These are phyloP conservation scores for Halocynthia aurantium DNA, from an alignment of 23 tunicate genomes.

Conservation along the genomic window DNA sequence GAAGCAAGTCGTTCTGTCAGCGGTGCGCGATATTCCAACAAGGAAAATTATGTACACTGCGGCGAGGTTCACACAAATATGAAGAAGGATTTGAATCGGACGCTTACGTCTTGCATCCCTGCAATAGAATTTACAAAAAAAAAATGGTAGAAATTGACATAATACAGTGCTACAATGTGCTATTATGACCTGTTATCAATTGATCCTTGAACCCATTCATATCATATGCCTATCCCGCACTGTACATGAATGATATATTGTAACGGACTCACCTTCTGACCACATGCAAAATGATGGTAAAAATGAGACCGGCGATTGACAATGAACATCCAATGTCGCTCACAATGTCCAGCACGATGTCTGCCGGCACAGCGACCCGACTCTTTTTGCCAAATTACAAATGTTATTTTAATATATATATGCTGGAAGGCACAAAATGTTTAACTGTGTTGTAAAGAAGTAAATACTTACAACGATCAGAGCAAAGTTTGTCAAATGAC, in stretches of 20 bases:
- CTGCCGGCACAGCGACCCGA: slow-evolving; percentile 1
- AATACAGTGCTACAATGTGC: too few relatives aligned
- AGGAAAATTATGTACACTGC: slow-evolving; percentile 10
- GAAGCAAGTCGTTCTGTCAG: not conserved
- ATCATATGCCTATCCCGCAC: not conserved
- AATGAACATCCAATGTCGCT: slow-evolving; percentile 10
- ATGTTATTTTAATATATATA: too few relatives aligned
- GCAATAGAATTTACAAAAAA: not conserved
- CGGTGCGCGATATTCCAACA: slow-evolving; percentile 11
- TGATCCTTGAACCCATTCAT: too few relatives aligned
- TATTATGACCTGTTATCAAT: too few relatives aligned
- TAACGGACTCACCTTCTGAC: not conserved
- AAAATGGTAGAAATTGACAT: not conserved
- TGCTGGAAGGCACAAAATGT: too few relatives aligned
- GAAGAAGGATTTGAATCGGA: not conserved
- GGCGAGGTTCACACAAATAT: slow-evolving; percentile 1
- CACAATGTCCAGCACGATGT: slow-evolving; percentile 9
- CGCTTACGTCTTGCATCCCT: not conserved
- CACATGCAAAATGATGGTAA: not conserved
- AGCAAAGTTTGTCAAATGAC: slow-evolving; percentile 23
- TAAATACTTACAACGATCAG: slow-evolving; percentile 3
- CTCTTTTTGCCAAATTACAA: not conserved
- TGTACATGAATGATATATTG: not conserved
- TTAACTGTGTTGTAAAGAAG: not conserved
- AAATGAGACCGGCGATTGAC: slow-evolving; percentile 1